Conservation (phyloP, 2,888 invertebrate species). For the Andrena bucephala region DNA sequence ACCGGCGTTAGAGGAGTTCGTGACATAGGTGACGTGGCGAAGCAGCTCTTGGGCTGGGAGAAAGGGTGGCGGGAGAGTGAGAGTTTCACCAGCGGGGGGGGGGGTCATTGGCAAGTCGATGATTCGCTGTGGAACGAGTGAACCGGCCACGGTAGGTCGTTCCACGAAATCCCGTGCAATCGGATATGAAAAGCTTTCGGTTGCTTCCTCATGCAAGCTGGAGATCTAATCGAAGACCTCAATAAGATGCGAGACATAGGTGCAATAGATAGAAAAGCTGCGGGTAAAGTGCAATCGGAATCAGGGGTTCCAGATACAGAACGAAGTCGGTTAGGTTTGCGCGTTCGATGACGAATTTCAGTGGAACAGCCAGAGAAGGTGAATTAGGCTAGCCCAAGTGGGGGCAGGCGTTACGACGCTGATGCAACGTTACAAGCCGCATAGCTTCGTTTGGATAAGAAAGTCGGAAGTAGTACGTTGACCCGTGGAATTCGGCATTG, state of each 20-base stretch:
- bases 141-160: slow-evolving; percentile 34
- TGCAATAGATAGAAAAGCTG: too few species aligned
- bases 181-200: too few species aligned
- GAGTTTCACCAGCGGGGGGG: slow-evolving; percentile 63
- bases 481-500: slow-evolving; percentile 81
- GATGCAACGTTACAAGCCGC: slow-evolving; percentile 59
- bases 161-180: not conserved
- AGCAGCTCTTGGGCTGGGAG: slow-evolving; percentile 13
- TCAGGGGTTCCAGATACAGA: too few species aligned
- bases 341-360: not conserved
- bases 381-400: not conserved
- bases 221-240: too few species aligned
- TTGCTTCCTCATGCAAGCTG: too few species aligned
- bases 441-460: slow-evolving; percentile 50
- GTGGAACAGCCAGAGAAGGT: not conserved
- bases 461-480: slow-evolving; percentile 80
- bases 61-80: slow-evolving; percentile 51
- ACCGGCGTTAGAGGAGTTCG: slow-evolving; percentile 2
- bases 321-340: not conserved
- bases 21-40: slow-evolving; percentile 20
- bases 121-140: slow-evolving; percentile 63
- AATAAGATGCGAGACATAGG: too few species aligned
- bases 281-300: too few species aligned
- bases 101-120: slow-evolving; percentile 71
- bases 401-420: slow-evolving; percentile 30